Conservation (phyloP, 2,888 invertebrate genomes). For the Nudaria mundana region DNA sequence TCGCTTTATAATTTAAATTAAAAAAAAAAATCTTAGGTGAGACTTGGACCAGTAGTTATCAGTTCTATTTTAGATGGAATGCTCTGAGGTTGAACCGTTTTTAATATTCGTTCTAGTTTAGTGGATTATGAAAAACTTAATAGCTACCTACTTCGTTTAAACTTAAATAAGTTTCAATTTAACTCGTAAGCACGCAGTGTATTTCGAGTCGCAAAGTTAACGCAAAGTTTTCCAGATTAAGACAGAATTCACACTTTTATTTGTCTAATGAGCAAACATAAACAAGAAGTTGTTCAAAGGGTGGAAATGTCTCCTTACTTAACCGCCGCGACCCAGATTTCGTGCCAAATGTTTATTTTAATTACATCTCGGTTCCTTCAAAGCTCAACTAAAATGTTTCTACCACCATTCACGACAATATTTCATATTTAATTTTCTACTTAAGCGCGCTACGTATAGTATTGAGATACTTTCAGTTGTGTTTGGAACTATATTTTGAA, state of each 20-base stretch:
- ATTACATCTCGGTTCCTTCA: conserved; percentile 71
- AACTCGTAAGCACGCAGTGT: conserved; percentile 9
- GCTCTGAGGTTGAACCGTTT: no score
- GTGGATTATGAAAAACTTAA: no score
- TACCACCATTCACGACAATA: conserved; percentile 52
- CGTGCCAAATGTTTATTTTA: conserved; percentile 79
- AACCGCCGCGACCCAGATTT: conserved; percentile 75
- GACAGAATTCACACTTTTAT: conserved; percentile 69
- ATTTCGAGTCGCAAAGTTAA: conserved; percentile 37
- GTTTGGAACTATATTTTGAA: conserved; percentile 7
- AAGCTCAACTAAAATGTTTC: conserved; percentile 63
- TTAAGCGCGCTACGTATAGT: no score
- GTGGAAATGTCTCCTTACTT: conserved; percentile 74
- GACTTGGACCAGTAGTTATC: no score
- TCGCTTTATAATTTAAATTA: no score
- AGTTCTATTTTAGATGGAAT: no score
- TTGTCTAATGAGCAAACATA: conserved; percentile 77
- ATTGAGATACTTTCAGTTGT: conserved; percentile 21
- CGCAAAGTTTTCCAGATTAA: conserved; percentile 60
- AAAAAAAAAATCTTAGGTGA: no score
- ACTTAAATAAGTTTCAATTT: conserved; percentile 6
- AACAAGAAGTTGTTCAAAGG: conserved; percentile 79
- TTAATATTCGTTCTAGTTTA: no score
- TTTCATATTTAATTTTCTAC: conserved; percentile 47
- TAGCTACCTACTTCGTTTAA: no score